Conservation (phyloP, 23 tunicate species). For the Trididemnum clinides region DNA sequence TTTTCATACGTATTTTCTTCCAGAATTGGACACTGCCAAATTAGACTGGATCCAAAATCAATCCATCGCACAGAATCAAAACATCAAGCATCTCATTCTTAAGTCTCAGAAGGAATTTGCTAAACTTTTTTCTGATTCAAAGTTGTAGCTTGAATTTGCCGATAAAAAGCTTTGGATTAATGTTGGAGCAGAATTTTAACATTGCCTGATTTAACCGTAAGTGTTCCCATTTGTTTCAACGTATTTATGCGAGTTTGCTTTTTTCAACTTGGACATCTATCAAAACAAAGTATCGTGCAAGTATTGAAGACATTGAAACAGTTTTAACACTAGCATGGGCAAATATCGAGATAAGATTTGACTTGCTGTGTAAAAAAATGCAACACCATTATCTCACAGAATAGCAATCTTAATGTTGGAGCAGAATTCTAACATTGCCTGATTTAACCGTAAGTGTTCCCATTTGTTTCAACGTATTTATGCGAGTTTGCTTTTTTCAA, state of each 20-base stretch:
- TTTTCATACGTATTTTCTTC: slow-evolving; percentile 2
- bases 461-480: neutral
- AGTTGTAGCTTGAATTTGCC: no score
- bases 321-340: neutral
- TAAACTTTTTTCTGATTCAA: neutral
- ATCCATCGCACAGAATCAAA: neutral
- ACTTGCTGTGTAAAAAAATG: neutral
- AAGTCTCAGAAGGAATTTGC: neutral
- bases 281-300: neutral
- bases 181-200: neutral
- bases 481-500: neutral
- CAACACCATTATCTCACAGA: neutral
- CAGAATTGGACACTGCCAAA: slow-evolving; percentile 31
- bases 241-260: neutral
- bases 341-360: neutral
- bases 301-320: neutral
- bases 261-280: neutral
- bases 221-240: neutral
- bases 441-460: neutral
- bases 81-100: slow-evolving; percentile 33
- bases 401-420: neutral
- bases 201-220: neutral
- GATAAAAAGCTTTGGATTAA: no score
- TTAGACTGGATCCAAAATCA: slow-evolving; percentile 30
- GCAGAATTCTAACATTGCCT: neutral